Evolutionary conservation across 2,888 invertebrate species (phyloP), one percentile per base, ranked within the genome.

Genomic region (Tricholauxania praeusta): DNA sequence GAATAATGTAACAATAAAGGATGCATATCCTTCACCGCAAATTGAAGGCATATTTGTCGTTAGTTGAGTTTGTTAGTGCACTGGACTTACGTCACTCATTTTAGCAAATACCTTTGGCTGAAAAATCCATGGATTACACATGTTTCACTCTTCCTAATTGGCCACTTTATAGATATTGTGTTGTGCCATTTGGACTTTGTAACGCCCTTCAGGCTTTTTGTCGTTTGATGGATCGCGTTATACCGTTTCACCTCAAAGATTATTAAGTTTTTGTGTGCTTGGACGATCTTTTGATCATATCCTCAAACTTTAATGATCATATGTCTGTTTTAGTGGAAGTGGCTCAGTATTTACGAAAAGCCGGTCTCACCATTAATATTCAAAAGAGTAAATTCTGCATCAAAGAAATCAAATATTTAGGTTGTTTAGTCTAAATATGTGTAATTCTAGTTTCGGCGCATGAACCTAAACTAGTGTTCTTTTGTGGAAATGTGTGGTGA

Each of bases 41-140:
- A 22, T 22, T 22, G 22, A 22, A 22, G 22, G 22, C 22, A 22
- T 22, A 22, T 22, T 3, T 2, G 22, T 22, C 22, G 22, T 1
- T 22, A 19, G 12, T 3, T 22, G 22, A 22, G 22, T 22, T 22
- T 22, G 3, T 22, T 22, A 22, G 22, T 22, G 32, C 62, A 8
- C 39, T 74, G 15, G 73, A 71, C 39, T 60, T 74, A 1, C 65
- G 66, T 48, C 63, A 55, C 7, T 70, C 70, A 3, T 70, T 71
- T 70, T 73, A 71, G 74, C 74, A 72, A 52, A 74, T 68, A 6
- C 72, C 70, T 32, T 66, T 73, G 12, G 64, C 47, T 3, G 66
- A 71, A 71, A 71, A 71, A 48, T 71, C 73, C 14, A 65, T 60
- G 55, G 51, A 73, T 60, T 47, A 57, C n/a, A 66, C 66, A 6